phyloP scores from a whole-genome alignment of 2,113 vertebrate genomes.

The Neolamprologus caudopunctatus region DNA sequence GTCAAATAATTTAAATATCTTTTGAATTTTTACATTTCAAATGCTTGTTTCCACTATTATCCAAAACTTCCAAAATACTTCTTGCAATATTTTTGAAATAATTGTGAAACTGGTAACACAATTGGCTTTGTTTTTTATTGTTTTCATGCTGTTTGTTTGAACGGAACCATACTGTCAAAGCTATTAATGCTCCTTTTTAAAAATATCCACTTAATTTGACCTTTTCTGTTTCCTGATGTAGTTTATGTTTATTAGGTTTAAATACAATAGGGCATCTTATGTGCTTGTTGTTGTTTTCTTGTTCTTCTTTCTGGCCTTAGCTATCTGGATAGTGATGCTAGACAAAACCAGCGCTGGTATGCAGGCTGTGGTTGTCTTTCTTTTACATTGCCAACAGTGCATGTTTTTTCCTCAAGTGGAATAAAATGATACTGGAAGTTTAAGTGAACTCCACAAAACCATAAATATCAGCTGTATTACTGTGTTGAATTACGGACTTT shows the following conservation, averaged over 20 bases:
- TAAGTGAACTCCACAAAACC: not conserved
- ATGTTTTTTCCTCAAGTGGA: not conserved
- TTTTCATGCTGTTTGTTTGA: not conserved
- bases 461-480: not conserved
- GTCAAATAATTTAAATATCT: not conserved
- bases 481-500: not conserved
- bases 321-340: not conserved
- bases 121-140: not conserved
- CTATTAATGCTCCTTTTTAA: not conserved
- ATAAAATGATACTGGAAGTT: not conserved
- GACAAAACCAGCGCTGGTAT: not conserved
- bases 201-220: not conserved
- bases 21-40: not conserved
- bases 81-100: not conserved
- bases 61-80: not conserved
- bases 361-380: not conserved
- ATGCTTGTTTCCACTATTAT: not conserved
- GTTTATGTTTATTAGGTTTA: not conserved
- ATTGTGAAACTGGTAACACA: not conserved
- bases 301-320: not conserved
- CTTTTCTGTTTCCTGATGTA: not conserved
- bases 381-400: not conserved
- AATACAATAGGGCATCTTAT: not conserved
- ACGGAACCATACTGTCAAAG: not conserved
- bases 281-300: not conserved